These are phyloP conservation scores for Strongylocentrotus purpuratus DNA, from an alignment of 35 echinoderm and acorn worm species.

Conservation along the genomic window DNA sequence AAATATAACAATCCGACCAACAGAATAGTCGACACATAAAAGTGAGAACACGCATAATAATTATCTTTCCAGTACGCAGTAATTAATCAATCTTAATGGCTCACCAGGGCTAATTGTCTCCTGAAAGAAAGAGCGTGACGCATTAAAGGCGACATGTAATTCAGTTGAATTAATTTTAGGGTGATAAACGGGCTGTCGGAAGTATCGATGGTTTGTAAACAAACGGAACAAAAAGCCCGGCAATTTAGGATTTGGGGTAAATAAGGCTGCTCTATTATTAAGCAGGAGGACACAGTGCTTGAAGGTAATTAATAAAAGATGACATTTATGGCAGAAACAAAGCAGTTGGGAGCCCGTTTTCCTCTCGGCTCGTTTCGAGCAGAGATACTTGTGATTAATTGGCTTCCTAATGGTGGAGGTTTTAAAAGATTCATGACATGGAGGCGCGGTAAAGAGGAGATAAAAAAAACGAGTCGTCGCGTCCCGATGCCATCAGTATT, in stretches of 20 bases:
- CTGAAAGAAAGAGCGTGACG: background rate
- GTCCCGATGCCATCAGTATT: slow-evolving; percentile 38
- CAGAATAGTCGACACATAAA: background rate
- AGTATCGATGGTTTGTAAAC: background rate
- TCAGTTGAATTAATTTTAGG: slow-evolving; percentile 19
- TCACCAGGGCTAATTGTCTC: background rate
- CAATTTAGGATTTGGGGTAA: slow-evolving; percentile 3
- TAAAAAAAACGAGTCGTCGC: slow-evolving; percentile 33
- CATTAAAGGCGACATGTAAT: background rate
- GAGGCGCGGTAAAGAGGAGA: slow-evolving; percentile 26
- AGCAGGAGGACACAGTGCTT: background rate
- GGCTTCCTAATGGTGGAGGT: slow-evolving; percentile 20
- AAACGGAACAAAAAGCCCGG: background rate
- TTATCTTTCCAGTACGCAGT: background rate
- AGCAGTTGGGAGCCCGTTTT: background rate
- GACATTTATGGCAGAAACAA: slow-evolving; percentile 1
- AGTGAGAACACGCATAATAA: background rate
- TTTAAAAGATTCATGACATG: slow-evolving; percentile 37
- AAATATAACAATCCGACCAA: background rate
- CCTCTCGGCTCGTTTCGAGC: background rate
- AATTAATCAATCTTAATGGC: slow-evolving; percentile 19
- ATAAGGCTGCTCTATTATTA: slow-evolving; percentile 5
- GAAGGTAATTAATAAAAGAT: background rate
- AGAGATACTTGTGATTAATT: slow-evolving; percentile 46
- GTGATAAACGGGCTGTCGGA: slow-evolving; percentile 8